Evolutionary conservation across 2,797 vertebrate species (phyloP), one percentile per base, ranked within the genome.

Genomic region (Delichon dasypus): DNA sequence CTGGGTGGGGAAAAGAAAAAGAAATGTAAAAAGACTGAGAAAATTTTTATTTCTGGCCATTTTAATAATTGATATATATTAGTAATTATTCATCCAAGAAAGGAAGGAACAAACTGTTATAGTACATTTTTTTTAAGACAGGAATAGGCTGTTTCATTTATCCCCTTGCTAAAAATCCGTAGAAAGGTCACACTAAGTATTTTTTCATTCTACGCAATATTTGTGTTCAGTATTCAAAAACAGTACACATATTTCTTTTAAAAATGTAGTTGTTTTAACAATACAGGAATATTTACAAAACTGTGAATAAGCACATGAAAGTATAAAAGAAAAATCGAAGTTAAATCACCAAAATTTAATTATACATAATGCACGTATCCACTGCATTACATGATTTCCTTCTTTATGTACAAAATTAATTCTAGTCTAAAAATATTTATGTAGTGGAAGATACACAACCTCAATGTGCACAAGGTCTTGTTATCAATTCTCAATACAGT

Each of bases 1-100:
- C 99, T 99, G 97, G 55, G 81, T 0, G 10, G 82, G 85, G 30
- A 9, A 64, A 38, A 67, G 66, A 70, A 96, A 36, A 47, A 60
- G 11, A 58, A 50, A 77, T 4, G 40, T 42, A 72, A 55, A 68
- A 86, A 73, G 5, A 47, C 3, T 44, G 17, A 87, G 60, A 74
- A 18, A 78, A 57, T 85, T 4, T 88, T 94, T 93, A 95, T 86
- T 94, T 95, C 42, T 73, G 45, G 50, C 7, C 27, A 87, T 64
- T 94, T 92, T 66, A 19, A 79, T 89, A 89, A 55, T 62, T 53
- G 30, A 87, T 32, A 22, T 21, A 60, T 26, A 76, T 51, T 82
- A 67, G 23, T 45, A 84, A 93, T 34, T 67, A 17, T 53, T 36
- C 64, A 85, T 57, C 16, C 10, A 76, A 18, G 54, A 50, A 77